Evolutionary conservation across 2,888 invertebrate genomes (phyloP).

Genomic region (Pyrrhopygopsis socrates): DNA sequence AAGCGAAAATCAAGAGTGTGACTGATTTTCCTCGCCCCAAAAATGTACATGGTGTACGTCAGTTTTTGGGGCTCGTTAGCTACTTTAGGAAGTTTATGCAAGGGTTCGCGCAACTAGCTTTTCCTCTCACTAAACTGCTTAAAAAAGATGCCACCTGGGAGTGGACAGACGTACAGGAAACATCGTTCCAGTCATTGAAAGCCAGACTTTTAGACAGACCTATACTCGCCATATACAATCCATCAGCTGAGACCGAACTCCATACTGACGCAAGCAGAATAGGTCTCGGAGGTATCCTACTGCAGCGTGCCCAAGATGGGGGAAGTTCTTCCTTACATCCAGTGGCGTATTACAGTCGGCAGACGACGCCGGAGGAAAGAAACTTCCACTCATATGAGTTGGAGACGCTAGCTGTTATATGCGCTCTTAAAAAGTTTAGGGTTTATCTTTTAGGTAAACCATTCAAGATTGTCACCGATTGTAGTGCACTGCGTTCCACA

Average conservation of each 20-base stretch:
- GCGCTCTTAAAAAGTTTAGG: constrained; percentile 54
- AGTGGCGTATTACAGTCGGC: constrained; percentile 77
- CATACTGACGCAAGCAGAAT: constrained; percentile 58
- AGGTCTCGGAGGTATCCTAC: constrained; percentile 42
- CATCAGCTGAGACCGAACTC: constrained; percentile 70
- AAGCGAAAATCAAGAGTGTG: neutral
- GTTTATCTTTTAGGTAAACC: constrained; percentile 60
- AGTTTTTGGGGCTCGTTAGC: neutral
- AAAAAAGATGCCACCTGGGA: neutral
- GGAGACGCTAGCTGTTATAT: constrained; percentile 80
- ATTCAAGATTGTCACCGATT: constrained; percentile 67
- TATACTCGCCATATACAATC: constrained; percentile 85
- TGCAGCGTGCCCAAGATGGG: neutral
- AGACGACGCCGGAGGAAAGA: constrained; percentile 76
- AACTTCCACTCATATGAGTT: constrained; percentile 79
- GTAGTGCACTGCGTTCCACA: constrained; percentile 64
- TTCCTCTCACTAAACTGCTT: neutral
- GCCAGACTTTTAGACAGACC: constrained; percentile 45
- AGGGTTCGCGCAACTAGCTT: neutral
- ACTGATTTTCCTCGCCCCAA: neutral
- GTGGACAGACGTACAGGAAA: neutral
- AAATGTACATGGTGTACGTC: neutral
- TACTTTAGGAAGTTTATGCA: neutral
- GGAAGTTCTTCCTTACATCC: neutral
- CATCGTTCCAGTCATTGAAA: neutral